Conservation (phyloP, 2,888 invertebrate species). For the Amphipyra berbera region DNA sequence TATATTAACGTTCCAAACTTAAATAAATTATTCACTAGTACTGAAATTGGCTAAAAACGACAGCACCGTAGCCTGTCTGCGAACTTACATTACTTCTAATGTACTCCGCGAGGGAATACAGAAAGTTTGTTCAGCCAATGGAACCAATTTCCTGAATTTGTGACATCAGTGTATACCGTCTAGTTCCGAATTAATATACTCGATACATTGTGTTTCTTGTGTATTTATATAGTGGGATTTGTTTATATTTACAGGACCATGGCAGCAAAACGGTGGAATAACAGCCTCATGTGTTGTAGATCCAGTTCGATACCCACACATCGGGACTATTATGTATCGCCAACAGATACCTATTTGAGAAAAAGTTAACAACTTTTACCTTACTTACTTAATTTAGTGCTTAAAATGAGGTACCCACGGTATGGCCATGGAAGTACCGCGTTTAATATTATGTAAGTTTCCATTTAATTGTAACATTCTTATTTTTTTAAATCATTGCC, state of each 20-base stretch:
- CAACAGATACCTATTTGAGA: too few species aligned
- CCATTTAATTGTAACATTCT: too few species aligned
- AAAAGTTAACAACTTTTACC: too few species aligned
- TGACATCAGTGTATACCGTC: constrained; percentile 72
- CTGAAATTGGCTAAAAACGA: constrained; percentile 61
- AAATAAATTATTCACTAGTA: constrained; percentile 59
- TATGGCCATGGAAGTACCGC: too few species aligned
- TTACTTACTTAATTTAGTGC: too few species aligned
- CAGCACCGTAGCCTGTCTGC: constrained; percentile 64
- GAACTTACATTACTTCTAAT: constrained; percentile 74
- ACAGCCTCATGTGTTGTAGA: too few species aligned
- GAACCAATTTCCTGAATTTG: constrained; percentile 79
- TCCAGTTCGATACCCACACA: too few species aligned
- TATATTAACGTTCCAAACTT: constrained; percentile 52
- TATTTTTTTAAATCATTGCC: too few species aligned
- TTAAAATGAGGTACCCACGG: too few species aligned
- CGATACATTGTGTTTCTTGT: constrained; percentile 56
- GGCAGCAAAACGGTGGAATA: too few species aligned
- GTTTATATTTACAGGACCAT: constrained; percentile 1
- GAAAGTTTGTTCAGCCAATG: constrained; percentile 75
- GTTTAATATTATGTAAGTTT: too few species aligned
- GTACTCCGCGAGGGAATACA: constrained; percentile 66
- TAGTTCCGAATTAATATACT: constrained; percentile 71
- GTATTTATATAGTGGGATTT: constrained; percentile 23
- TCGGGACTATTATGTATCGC: too few species aligned